These are phyloP conservation scores for Paramisgurnus dabryanus DNA, from an alignment of 2,113 vertebrate genomes.

Conservation along the genomic window DNA sequence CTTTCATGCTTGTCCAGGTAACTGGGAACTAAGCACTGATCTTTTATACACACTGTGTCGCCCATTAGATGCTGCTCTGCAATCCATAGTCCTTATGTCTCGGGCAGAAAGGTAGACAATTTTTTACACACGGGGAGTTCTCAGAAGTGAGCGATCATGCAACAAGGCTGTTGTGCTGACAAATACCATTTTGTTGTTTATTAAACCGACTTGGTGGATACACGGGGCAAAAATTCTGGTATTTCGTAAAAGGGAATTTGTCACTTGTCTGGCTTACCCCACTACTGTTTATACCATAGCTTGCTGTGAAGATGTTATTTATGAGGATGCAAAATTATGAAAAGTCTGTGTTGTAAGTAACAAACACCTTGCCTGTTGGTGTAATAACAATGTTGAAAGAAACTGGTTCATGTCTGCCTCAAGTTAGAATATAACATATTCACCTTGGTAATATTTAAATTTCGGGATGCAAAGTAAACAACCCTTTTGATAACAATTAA, in stretches of 20 bases:
- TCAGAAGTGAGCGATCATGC: background rate
- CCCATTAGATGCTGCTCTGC: background rate
- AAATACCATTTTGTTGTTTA: background rate
- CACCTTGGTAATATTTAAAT: background rate
- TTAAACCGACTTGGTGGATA: background rate
- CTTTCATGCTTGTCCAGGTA: conserved; percentile 1
- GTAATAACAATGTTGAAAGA: background rate
- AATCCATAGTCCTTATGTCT: background rate
- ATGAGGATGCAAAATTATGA: background rate
- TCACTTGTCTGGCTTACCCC: background rate
- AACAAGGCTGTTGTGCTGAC: background rate
- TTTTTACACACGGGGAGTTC: background rate
- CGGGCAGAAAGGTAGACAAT: background rate
- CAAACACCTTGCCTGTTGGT: background rate
- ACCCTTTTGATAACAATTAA: too few relatives aligned
- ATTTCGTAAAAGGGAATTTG: background rate
- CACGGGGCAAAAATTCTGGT: background rate
- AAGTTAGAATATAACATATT: background rate
- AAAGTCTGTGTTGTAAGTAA: too few relatives aligned
- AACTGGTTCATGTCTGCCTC: background rate
- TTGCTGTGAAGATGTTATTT: conserved; percentile 6
- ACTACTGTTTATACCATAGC: background rate
- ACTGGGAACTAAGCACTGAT: background rate
- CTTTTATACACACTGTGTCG: background rate
- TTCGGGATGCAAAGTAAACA: background rate